Conservation (phyloP, 2,797 vertebrate genomes). For the Acipenser ruthenus region DNA sequence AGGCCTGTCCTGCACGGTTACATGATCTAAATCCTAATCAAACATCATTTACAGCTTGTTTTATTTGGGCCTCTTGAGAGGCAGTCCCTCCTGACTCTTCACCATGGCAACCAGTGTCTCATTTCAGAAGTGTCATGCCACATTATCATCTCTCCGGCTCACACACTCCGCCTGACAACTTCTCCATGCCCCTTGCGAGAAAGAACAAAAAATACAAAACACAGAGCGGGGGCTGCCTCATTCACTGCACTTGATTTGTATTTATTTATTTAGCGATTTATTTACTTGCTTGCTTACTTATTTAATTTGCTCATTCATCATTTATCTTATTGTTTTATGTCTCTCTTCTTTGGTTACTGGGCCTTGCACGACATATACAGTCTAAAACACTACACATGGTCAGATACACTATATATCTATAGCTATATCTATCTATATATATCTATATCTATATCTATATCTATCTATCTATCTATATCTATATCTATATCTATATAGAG, state of each 20-base stretch:
- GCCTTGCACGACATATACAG: no score
- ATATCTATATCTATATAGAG: no score
- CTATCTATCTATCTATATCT: no score
- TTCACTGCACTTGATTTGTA: background rate
- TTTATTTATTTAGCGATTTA: no score
- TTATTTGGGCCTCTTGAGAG: conserved; percentile 95
- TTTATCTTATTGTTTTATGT: no score
- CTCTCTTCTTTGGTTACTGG: no score
- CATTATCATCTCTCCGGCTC: conserved; percentile 93
- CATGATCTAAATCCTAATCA: conserved; percentile 99
- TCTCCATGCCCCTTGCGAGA: conserved; percentile 79
- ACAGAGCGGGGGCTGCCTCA: conserved; percentile 17
- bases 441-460: no score
- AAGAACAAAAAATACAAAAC: conserved; percentile 31
- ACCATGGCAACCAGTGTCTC: conserved; percentile 96
- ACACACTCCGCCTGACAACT: conserved; percentile 88
- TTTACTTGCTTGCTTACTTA: no score
- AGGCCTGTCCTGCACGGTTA: conserved; percentile 76
- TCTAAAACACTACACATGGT: no score
- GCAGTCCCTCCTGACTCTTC: conserved; percentile 79
- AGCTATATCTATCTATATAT: no score
- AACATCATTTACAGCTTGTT: conserved; percentile 99
- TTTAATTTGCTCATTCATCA: no score
- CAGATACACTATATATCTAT: no score
- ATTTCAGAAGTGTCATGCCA: conserved; percentile 99